Evolutionary conservation across 2,797 vertebrate genomes (phyloP), one percentile per base, ranked within the genome.

Genomic region (Hydrophis major): DNA sequence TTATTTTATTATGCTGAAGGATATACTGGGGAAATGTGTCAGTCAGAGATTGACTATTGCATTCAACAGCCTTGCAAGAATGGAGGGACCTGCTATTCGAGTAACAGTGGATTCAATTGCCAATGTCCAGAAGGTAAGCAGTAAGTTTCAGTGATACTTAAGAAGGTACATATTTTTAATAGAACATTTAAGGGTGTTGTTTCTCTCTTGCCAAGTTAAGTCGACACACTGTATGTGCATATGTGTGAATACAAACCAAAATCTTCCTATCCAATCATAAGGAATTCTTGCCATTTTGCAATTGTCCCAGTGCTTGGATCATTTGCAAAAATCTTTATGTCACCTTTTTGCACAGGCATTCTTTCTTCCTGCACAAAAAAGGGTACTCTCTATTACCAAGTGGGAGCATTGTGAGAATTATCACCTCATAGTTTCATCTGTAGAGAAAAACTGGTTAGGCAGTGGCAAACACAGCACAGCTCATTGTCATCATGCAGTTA

Each of bases 101-200:
- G 94, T 90, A 94, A 98, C 95, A 97, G 93, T 4, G 99, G 99
- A 56, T 99, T 98, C 96, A 98, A 97, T 93, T 99, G 99, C 95
- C 98, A 98, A 92, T 99, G 99, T 96, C 97, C 98, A 2, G 98
- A 99, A 98, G 99, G 99, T 99, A 98, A 95, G n/a, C 18, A 87
- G 92, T 89, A 69, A 13, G 10, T 86, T 91, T 2, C 0, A 8
- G 16, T 22, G 27, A 88, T 50, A 8, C 53, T 89, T 56, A 89
- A 90, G 32, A 91, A 66, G 88, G 56, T 0, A 22, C 6, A 6
- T 89, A 6, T 3, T 93, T 56, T 92, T 10, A 0, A 0, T 11
- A n/a, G 5, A 42, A 1, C 27, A 20, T 60, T 32, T 61, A 27
- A 91, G 18, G 57, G 16, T 28, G 18, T 4, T n/a, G 18, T 59